Evolutionary conservation across 2,888 invertebrate species (phyloP).

Genomic region (Ormyrus pomaceus): DNA sequence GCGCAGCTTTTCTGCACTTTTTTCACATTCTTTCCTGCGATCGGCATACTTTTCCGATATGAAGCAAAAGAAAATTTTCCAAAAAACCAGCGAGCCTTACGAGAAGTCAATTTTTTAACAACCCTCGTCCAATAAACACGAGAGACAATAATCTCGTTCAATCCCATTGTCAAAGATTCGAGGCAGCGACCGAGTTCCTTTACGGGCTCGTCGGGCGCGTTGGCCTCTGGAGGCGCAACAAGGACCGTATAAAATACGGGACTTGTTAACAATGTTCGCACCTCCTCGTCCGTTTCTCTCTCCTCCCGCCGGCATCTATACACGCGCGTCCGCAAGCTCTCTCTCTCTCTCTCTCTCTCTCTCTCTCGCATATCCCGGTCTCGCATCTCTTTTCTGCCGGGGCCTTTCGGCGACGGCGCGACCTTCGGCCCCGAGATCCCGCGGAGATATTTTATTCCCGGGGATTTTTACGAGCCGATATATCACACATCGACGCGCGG

Average conservation of each 20-base stretch:
- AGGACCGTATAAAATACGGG: slow-evolving; percentile 71
- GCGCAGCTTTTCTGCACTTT: no score
- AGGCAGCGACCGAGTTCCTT: no score
- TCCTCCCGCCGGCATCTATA: not conserved
- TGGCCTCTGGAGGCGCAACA: slow-evolving; percentile 58
- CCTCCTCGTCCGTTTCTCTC: slow-evolving; percentile 60
- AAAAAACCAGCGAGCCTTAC: no score
- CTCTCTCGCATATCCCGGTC: slow-evolving; percentile 51
- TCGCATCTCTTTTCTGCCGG: slow-evolving; percentile 58
- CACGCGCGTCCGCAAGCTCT: slow-evolving; percentile 50
- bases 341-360: not conserved
- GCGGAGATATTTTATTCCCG: slow-evolving; percentile 74
- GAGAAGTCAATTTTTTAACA: no score
- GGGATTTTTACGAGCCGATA: slow-evolving; percentile 75
- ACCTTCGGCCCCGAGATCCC: slow-evolving; percentile 73
- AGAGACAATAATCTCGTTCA: no score
- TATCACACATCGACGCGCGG: slow-evolving; percentile 73
- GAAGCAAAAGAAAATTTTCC: no score
- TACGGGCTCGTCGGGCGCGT: slow-evolving; percentile 34
- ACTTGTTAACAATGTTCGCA: slow-evolving; percentile 76
- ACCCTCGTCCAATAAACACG: no score
- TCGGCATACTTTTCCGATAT: no score
- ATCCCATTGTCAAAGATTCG: no score
- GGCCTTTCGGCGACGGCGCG: slow-evolving; percentile 73
- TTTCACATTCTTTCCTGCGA: no score